These are phyloP conservation scores for Bradysia coprophila DNA, from an alignment of 1,140 invertebrate genomes.

Conservation along the genomic window DNA sequence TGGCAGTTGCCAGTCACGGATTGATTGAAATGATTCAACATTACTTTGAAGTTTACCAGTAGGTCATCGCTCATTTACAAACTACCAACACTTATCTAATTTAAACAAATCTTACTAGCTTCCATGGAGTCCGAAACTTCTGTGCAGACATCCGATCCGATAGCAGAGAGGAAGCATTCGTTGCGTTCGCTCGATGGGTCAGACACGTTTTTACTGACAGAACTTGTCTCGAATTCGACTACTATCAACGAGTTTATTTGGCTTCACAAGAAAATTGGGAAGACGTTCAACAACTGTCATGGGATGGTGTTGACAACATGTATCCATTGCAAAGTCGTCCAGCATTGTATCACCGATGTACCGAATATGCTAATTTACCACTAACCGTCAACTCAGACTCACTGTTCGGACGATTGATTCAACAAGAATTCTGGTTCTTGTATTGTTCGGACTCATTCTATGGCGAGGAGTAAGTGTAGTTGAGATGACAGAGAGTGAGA, in stretches of 20 bases:
- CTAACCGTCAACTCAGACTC: conserved; percentile 34
- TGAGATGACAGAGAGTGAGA: too few species aligned
- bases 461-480: too few species aligned
- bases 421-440: conserved; percentile 24
- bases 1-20: background rate
- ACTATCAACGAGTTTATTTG: background rate
- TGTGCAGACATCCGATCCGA: background rate
- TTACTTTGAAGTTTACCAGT: background rate
- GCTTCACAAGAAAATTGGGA: background rate
- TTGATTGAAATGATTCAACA: background rate
- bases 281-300: background rate
- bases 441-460: conserved; percentile 23
- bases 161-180: background rate
- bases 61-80: background rate
- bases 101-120: background rate
- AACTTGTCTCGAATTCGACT: background rate
- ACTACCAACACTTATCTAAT: background rate
- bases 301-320: too few species aligned
- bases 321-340: too few species aligned
- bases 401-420: conserved; percentile 34
- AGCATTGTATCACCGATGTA: conserved; percentile 56
- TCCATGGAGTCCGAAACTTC: background rate
- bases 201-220: background rate
- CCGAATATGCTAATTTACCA: conserved; percentile 56
- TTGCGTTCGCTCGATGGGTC: background rate